Conservation (phyloP, 2,888 invertebrate species). For the Trilocha varians region DNA sequence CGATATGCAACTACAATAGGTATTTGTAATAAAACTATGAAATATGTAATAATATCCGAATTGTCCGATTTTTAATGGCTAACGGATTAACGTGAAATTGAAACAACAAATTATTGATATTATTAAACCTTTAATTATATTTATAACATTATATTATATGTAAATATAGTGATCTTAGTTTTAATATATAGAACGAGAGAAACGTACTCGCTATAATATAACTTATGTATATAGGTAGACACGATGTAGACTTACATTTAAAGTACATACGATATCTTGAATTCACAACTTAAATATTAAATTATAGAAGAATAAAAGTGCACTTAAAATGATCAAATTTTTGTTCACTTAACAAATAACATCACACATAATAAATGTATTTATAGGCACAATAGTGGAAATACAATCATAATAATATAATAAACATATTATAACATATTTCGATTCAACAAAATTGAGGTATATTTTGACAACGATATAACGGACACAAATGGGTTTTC, state of each 20-base stretch:
- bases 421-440: slow-evolving; percentile 34
- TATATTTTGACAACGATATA: slow-evolving; percentile 17
- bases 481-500: slow-evolving; percentile 1
- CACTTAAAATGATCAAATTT: slow-evolving; percentile 9
- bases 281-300: slow-evolving; percentile 47
- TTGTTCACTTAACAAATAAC: slow-evolving; percentile 51
- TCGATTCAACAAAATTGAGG: slow-evolving; percentile 50
- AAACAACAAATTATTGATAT: slow-evolving; percentile 26
- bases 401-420: slow-evolving; percentile 34
- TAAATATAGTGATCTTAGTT: slow-evolving; percentile 71
- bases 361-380: slow-evolving; percentile 39
- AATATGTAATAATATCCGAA: no score
- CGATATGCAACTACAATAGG: no score
- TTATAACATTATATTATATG: slow-evolving; percentile 73
- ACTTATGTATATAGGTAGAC: slow-evolving; percentile 48
- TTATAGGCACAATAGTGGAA: slow-evolving; percentile 66
- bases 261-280: slow-evolving; percentile 46
- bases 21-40: no score
- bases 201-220: slow-evolving; percentile 63
- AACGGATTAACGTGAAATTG: neutral
- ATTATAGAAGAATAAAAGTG: slow-evolving; percentile 2
- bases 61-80: no score
- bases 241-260: slow-evolving; percentile 47
- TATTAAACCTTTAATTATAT: slow-evolving; percentile 72
- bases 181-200: slow-evolving; percentile 54